A percentile compares a stretch with the other conserved stretches of the same genome.
Conservation (phyloP, 2,888 invertebrate genomes). For the Euphydryas editha region DNA sequence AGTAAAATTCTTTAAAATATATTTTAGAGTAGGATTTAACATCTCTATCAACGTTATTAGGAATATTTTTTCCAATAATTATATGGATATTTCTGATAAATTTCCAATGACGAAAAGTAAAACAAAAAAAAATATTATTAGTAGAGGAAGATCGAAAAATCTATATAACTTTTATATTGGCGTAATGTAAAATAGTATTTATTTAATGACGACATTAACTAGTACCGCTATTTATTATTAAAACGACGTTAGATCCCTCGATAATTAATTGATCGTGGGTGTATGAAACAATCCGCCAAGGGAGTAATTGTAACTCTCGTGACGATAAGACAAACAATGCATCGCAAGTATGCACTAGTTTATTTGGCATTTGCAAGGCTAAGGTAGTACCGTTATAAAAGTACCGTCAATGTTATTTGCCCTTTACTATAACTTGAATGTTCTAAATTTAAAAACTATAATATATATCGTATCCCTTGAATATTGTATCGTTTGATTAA, state of each 20-base stretch:
- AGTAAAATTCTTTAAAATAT: neutral
- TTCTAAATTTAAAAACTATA: constrained; percentile 14
- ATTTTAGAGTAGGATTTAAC: too few relatives aligned
- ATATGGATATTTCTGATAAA: neutral
- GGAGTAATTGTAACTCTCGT: constrained; percentile 61
- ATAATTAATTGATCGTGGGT: constrained; percentile 60
- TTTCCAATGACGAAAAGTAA: neutral
- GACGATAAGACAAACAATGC: constrained; percentile 56
- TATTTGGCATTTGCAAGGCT: constrained; percentile 58
- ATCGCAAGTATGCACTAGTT: constrained; percentile 44
- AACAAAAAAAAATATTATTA: neutral
- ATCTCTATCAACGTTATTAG: neutral
- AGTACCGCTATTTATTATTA: constrained; percentile 33
- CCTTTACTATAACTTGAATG: constrained; percentile 14
- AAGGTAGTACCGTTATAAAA: constrained; percentile 38
- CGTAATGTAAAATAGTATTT: neutral
- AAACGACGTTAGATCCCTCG: constrained; percentile 46
- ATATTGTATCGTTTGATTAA: constrained; percentile 9
- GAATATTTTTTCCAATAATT: neutral
- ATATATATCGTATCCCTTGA: too few relatives aligned
- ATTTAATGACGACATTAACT: constrained; percentile 9
- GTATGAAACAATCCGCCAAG: constrained; percentile 54
- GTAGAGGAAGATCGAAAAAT: neutral
- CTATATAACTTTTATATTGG: neutral
- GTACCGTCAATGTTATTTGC: constrained; percentile 51